Evolutionary conservation across 1,140 invertebrate species (phyloP).

Genomic region (Drosophila teissieri): DNA sequence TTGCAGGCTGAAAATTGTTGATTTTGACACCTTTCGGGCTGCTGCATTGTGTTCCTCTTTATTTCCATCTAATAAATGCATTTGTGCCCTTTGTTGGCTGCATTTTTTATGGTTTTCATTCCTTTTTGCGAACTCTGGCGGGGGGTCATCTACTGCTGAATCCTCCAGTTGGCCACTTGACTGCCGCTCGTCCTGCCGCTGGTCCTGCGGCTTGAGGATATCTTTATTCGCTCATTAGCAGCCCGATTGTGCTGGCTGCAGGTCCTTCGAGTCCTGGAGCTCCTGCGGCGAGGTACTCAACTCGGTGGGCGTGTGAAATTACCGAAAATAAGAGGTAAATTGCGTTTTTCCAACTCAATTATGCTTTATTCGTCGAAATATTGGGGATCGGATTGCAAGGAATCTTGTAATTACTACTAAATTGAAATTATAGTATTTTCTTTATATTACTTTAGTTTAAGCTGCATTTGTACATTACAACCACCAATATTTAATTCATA

Average conservation of each 20-base stretch:
- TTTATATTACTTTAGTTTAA: neutral
- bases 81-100: constrained; percentile 51
- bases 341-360: constrained; percentile 32
- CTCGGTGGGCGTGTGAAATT: constrained; percentile 66
- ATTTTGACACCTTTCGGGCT: constrained; percentile 77
- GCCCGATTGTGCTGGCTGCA: constrained; percentile 64
- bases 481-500: no score
- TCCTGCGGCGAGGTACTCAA: constrained; percentile 55
- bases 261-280: constrained; percentile 22
- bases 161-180: constrained; percentile 50
- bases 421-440: neutral
- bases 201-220: constrained; percentile 52
- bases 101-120: constrained; percentile 77
- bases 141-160: constrained; percentile 48
- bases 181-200: constrained; percentile 30
- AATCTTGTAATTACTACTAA: neutral
- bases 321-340: constrained; percentile 45
- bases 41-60: constrained; percentile 60
- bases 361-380: constrained; percentile 1
- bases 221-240: constrained; percentile 82
- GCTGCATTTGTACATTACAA: neutral
- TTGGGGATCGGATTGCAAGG: neutral
- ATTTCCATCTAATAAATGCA: constrained; percentile 77
- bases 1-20: constrained; percentile 78
- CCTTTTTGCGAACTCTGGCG: constrained; percentile 48